Base-by-base conservation (phyloP, 2,113 vertebrate genomes). In the Rissa tridactyla region DNA sequence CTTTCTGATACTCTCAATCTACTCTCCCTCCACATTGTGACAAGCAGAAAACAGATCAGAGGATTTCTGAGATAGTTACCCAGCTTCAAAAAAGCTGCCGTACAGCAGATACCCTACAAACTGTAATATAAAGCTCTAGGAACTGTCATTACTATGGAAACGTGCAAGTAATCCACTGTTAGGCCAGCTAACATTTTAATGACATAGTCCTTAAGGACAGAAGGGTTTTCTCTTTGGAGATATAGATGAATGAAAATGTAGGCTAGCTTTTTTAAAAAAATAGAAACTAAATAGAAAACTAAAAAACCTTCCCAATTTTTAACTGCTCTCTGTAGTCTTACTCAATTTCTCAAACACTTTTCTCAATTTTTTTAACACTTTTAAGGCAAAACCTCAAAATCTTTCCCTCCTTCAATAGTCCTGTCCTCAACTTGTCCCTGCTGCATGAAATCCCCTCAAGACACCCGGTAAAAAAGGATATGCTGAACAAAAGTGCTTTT, bases 121-220 rank as follows among this genome's bases (percentile, higher is more conserved):
- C 9, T 17, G 46, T 64, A 94, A 86, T 42, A 65, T 11, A 88
- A 93, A 86, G 77, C 77, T 92, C 72, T 68, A 81, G 40, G 75
- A 93, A 94, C 86, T 91, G 65, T 76, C 78, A 95, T 85, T 96
- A 80, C 92, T 94, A 82, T 76, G 78, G 95, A 95, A 97, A 95
- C 66, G 71, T 44, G 65, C 72, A 86, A 88, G 76, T 75, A 92
- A 84, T 69, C 77, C 66, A 72, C 15, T 6, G 69, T 76, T 82
- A 82, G 83, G 46, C 52, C 81, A 82, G 73, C 57, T 95, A 94
- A 94, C 64, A 79, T 87, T 87, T 91, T 91, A 92, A 91, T 80
- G 65, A 84, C 87, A 80, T 4, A 94, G 82, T 69, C 78, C 75
- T 92, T 72, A 82, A 92, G 57, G 77, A 96, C 21, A 82, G 72